phyloP scores from a whole-genome alignment of 2,797 vertebrate species.

The Sebastes umbrosus region DNA sequence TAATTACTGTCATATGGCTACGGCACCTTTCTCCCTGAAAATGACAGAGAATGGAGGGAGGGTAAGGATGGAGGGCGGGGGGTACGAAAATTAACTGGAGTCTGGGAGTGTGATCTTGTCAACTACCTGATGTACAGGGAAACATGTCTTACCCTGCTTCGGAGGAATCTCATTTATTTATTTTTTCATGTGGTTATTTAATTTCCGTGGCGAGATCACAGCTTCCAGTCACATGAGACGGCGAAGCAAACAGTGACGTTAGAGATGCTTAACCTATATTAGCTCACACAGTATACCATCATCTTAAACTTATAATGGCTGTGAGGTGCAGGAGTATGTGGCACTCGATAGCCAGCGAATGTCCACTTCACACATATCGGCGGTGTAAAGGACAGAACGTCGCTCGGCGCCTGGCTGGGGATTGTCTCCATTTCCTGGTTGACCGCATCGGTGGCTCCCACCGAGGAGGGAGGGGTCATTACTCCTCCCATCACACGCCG shows the following conservation, averaged over 20 bases:
- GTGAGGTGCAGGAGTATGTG: slow-evolving; percentile 43
- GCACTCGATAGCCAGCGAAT: slow-evolving; percentile 65
- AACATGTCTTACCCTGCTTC: slow-evolving; percentile 62
- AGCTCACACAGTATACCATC: not conserved
- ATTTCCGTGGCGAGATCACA: slow-evolving; percentile 17
- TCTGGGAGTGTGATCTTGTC: slow-evolving; percentile 80
- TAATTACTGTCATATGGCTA: slow-evolving; percentile 95
- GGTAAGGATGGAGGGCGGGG: slow-evolving; percentile 21
- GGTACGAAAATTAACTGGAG: slow-evolving; percentile 75
- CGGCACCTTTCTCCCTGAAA: slow-evolving; percentile 86
- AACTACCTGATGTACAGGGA: slow-evolving; percentile 78
- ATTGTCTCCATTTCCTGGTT: slow-evolving; percentile 83
- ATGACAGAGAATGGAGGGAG: slow-evolving; percentile 84
- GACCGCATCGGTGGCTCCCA: slow-evolving; percentile 67
- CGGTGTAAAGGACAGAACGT: slow-evolving; percentile 65
- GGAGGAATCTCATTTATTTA: slow-evolving; percentile 52
- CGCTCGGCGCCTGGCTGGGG: slow-evolving; percentile 61
- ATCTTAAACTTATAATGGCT: slow-evolving; percentile 33
- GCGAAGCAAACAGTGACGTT: not conserved
- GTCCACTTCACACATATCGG: slow-evolving; percentile 74
- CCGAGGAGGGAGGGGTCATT: slow-evolving; percentile 62
- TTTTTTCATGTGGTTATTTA: slow-evolving; percentile 20
- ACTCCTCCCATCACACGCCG: slow-evolving; percentile 63
- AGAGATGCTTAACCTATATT: not conserved
- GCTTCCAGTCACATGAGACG: not conserved